Conservation (phyloP, 2,888 invertebrate genomes). For the Mythimna impura region DNA sequence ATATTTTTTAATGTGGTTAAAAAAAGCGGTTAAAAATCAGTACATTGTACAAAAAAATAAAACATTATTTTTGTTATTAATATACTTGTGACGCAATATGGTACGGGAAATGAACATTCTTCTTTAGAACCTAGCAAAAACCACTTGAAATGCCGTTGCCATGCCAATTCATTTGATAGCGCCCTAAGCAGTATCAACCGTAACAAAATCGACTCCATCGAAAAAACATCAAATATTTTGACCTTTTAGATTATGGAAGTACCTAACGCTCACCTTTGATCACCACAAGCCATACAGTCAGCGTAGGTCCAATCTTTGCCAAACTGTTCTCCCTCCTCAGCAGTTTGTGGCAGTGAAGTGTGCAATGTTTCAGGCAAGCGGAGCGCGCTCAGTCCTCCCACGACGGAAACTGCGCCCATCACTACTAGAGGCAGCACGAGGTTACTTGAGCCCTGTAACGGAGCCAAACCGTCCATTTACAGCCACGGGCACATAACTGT, state of each 20-base stretch:
- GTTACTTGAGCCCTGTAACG: conserved; percentile 94
- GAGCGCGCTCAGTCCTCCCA: conserved; percentile 95
- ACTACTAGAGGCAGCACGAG: conserved; percentile 95
- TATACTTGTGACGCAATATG: no score
- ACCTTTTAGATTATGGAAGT: neutral
- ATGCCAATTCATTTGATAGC: neutral
- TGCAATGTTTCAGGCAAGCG: conserved; percentile 96
- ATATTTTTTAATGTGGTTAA: no score
- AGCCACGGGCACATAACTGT: neutral
- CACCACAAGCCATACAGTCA: conserved; percentile 94
- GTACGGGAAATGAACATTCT: no score
- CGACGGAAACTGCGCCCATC: conserved; percentile 95
- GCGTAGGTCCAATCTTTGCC: conserved; percentile 95
- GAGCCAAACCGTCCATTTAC: neutral
- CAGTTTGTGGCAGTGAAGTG: conserved; percentile 95
- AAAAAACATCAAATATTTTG: neutral
- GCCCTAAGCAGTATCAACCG: neutral
- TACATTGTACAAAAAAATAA: no score
- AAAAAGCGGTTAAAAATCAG: no score
- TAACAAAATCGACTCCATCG: neutral
- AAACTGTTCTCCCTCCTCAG: conserved; percentile 96
- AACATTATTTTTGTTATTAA: no score
- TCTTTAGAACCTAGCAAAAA: no score
- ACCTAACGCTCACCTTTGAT: conserved; percentile 89
- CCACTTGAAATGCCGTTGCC: no score